A percentile compares a stretch with the other conserved stretches of the same genome.
These are phyloP conservation scores for Brotula barbata DNA, from an alignment of 2,797 vertebrate species.

Conservation along the genomic window DNA sequence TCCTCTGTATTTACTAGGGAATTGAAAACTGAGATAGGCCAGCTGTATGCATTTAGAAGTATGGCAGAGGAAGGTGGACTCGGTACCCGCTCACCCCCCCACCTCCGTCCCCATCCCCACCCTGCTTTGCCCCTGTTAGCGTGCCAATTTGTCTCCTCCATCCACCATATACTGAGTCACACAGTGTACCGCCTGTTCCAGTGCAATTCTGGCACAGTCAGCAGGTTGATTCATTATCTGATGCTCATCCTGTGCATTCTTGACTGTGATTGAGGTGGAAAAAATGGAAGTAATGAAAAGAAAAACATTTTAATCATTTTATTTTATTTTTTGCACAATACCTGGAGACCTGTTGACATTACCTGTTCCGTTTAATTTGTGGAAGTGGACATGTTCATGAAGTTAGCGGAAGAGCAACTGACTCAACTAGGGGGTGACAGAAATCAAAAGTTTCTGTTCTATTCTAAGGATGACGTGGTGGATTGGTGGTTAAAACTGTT, in stretches of 20 bases:
- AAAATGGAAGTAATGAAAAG: constrained; percentile 35
- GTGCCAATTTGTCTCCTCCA: constrained; percentile 58
- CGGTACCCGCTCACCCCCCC: constrained; percentile 4
- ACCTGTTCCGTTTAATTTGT: constrained; percentile 47
- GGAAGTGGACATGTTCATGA: not conserved
- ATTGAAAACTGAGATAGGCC: constrained; percentile 69
- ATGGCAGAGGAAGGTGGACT: constrained; percentile 54
- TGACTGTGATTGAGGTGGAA: constrained; percentile 21
- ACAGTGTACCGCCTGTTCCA: constrained; percentile 51
- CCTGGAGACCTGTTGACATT: constrained; percentile 45
- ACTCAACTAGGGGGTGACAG: constrained; percentile 13
- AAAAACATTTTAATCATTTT: constrained; percentile 19
- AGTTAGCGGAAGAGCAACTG: constrained; percentile 6
- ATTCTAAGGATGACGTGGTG: too few species aligned
- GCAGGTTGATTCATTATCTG: constrained; percentile 53
- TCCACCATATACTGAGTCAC: constrained; percentile 38
- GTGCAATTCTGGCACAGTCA: constrained; percentile 45
- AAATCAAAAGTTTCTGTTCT: constrained; percentile 6
- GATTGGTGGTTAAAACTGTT: too few species aligned
- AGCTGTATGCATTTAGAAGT: constrained; percentile 74
- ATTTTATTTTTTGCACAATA: constrained; percentile 31
- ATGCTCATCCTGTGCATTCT: constrained; percentile 34
- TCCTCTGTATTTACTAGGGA: constrained; percentile 64
- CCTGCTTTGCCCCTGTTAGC: constrained; percentile 33
- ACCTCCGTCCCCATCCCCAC: too few species aligned